phyloP scores from a whole-genome alignment of 2,113 vertebrate genomes.

The Lepus timidus region DNA sequence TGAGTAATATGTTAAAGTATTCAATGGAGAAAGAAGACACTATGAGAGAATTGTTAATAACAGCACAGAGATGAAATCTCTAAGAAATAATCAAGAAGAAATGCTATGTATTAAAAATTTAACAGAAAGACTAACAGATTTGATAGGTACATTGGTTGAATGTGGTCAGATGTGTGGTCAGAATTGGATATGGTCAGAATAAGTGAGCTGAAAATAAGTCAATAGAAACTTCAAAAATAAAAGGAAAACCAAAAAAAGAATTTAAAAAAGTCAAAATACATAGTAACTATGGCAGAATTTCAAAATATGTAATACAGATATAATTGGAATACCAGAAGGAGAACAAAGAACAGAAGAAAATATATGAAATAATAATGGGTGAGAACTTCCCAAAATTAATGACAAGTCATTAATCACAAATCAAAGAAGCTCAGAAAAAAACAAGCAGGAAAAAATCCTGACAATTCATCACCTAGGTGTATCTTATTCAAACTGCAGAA shows the following conservation, averaged over 20 bases:
- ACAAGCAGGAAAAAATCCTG: neutral
- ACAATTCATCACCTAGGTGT: neutral
- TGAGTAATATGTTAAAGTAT: neutral
- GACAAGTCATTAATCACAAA: neutral
- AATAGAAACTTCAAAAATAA: neutral
- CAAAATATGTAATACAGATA: neutral
- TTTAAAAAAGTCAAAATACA: neutral
- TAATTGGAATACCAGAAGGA: neutral
- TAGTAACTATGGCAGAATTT: neutral
- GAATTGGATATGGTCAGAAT: neutral
- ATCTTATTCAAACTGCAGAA: neutral
- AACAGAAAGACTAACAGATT: neutral
- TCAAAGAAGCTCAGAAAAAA: neutral
- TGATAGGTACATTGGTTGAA: too few species aligned
- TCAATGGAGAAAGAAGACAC: neutral
- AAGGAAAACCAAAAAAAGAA: neutral
- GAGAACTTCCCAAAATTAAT: neutral
- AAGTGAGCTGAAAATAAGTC: neutral
- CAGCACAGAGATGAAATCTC: neutral
- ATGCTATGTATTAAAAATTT: neutral
- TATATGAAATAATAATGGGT: neutral
- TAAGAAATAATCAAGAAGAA: neutral
- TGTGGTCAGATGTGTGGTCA: neutral
- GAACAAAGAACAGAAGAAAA: neutral
- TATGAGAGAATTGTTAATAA: neutral